Percentiles rank a stretch among this genome's conserved stretches.
These are phyloP conservation scores for Peromyscus aztecus DNA, from an alignment of 2,797 vertebrate species.

Conservation along the genomic window DNA sequence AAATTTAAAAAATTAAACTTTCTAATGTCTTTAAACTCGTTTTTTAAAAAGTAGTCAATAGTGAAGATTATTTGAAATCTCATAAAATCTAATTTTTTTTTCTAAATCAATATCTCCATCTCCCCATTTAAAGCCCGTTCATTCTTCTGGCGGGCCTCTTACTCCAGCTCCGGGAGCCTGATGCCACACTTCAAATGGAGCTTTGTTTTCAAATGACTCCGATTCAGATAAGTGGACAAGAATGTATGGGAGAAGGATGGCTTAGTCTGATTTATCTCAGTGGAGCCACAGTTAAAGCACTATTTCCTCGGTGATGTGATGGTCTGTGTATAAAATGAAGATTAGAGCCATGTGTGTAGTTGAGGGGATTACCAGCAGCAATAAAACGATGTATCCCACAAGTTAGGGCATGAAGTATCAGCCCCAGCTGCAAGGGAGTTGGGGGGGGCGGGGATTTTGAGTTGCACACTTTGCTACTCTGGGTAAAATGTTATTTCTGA, in stretches of 20 bases:
- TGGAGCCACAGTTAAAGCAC: slow-evolving; percentile 16
- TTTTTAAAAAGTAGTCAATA: slow-evolving; percentile 21
- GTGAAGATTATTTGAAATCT: slow-evolving; percentile 51
- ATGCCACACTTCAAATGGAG: not conserved
- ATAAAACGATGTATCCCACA: slow-evolving; percentile 8
- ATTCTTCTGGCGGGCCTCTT: slow-evolving; percentile 2
- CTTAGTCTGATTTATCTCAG: not conserved
- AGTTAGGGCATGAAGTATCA: slow-evolving; percentile 31
- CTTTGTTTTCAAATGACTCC: not conserved
- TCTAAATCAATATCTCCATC: not conserved
- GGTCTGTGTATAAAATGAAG: slow-evolving; percentile 51
- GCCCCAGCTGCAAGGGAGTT: not conserved
- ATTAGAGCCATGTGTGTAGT: not conserved
- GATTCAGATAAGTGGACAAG: not conserved
- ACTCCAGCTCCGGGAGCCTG: not conserved
- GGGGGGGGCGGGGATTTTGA: not conserved
- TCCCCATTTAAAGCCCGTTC: not conserved
- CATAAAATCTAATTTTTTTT: slow-evolving; percentile 42
- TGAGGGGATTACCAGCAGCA: not conserved
- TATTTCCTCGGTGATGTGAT: slow-evolving; percentile 25
- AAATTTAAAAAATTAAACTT: slow-evolving; percentile 27
- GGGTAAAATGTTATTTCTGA: slow-evolving; percentile 17
- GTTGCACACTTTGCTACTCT: not conserved
- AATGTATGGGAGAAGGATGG: not conserved
- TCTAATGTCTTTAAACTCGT: not conserved